Base-by-base conservation (phyloP, 2,113 vertebrate species). In the Mus pahari region DNA sequence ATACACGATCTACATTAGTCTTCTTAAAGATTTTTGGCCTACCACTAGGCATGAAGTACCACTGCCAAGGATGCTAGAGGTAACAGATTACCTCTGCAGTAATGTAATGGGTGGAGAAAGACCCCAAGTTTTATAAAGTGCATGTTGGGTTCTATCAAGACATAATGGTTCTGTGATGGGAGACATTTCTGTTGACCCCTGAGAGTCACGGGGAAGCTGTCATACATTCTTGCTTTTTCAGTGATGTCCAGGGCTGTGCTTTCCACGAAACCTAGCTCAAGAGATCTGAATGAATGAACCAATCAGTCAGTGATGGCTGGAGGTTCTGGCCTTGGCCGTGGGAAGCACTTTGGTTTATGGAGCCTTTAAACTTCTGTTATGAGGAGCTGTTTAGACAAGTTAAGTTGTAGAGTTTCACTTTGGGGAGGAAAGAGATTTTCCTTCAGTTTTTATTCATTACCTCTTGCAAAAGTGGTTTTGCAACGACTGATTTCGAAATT, bases 391-490 rank as follows among this genome's bases (percentile, higher is more conserved):
- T 97, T 81, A 95, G 98, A 95, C 95, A 98, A 97, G 97, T 98
- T 98, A 89, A 89, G 91, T 96, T 96, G 92, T 79, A 91, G 91
- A 86, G 64, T 97, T 96, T 96, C 95, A 97, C 94, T 98, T 96
- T 97, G 94, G 92, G 95, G 84, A 97, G 90, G 93, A 96, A 97
- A 96, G 95, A 96, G 90, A 82, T 97, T 97, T 97, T 97, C 45
- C 39, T 95, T 96, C 83, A 91, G 93, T 91, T 97, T 94, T 96
- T 96, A 94, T 97, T 98, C 97, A 95, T 96, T 97, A 95, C 66
- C 97, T 95, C 96, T 96, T 97, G 75, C 97, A 97, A 95, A 96
- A 97, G 74, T 2, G 58, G 92, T 98, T 98, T 98, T 96, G 97
- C 97, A 97, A 97, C 88, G 84, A 96, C 89, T 79, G 81, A 97